Evolutionary conservation across 2,113 vertebrate species (phyloP).

Genomic region (Mobula birostris): DNA sequence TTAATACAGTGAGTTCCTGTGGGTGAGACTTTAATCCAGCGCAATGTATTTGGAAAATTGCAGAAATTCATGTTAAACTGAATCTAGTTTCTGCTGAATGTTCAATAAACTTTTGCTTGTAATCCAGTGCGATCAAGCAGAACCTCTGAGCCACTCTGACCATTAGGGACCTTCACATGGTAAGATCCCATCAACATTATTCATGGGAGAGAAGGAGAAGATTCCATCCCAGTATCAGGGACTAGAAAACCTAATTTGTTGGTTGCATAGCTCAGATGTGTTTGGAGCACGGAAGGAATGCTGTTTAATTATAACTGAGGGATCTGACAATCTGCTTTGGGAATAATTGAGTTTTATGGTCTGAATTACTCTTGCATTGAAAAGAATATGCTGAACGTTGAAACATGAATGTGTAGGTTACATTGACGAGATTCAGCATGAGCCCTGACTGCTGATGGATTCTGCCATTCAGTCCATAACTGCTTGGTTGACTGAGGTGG

Average conservation of each 20-base stretch:
- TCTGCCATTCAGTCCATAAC: not conserved
- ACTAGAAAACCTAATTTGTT: not conserved
- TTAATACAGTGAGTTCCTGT: not conserved
- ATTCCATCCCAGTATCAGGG: not conserved
- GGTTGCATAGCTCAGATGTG: not conserved
- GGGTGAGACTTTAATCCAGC: not conserved
- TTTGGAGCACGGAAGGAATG: not conserved
- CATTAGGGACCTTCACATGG: not conserved
- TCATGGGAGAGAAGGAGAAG: not conserved
- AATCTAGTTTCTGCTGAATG: not conserved
- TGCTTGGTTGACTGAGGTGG: not conserved
- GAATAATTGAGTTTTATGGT: too few relatives aligned
- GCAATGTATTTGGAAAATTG: not conserved
- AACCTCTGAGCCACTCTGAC: not conserved
- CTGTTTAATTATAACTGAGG: too few relatives aligned
- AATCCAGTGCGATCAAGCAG: too few relatives aligned
- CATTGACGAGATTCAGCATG: not conserved
- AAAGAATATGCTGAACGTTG: not conserved
- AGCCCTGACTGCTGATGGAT: not conserved
- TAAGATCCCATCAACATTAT: not conserved
- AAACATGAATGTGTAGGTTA: not conserved
- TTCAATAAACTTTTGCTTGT: not conserved
- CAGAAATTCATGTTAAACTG: not conserved
- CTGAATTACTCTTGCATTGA: too few relatives aligned
- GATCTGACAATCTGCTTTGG: not conserved